Evolutionary conservation across 2,888 invertebrate species (phyloP).

Genomic region (Microctonus brassicae): DNA sequence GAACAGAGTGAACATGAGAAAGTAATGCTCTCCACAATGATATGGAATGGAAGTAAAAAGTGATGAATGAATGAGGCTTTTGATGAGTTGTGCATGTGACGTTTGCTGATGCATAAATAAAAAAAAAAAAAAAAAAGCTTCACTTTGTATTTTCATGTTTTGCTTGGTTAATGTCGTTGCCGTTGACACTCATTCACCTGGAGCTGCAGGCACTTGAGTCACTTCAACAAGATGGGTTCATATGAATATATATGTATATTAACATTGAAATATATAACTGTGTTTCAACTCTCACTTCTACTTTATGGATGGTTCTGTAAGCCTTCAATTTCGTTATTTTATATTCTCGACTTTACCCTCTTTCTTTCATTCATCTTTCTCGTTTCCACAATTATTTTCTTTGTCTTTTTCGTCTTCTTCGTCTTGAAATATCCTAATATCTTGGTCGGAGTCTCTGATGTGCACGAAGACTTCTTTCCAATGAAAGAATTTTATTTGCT

Average conservation of each 20-base stretch:
- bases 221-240: background rate
- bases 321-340: background rate
- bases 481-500: constrained; percentile 55
- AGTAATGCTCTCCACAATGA: background rate
- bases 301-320: constrained; percentile 21
- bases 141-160: constrained; percentile 3
- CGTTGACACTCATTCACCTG: constrained; percentile 1
- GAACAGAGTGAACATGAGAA: background rate
- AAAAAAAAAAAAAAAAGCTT: constrained; percentile 2
- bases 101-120: background rate
- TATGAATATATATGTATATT: background rate
- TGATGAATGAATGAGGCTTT: background rate
- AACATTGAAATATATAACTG: background rate
- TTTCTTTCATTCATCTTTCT: background rate
- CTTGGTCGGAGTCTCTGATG: constrained; percentile 11
- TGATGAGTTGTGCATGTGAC: background rate
- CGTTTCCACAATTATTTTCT: background rate
- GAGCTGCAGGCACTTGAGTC: background rate
- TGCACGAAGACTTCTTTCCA: constrained; percentile 29
- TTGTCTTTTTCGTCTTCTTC: constrained; percentile 19
- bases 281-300: background rate
- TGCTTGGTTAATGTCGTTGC: background rate
- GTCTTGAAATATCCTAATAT: constrained; percentile 30
- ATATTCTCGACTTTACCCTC: background rate
- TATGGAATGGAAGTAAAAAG: background rate